Evolutionary conservation across 2,888 invertebrate genomes (phyloP).

Genomic region (Pycnomerus fuliginosus): DNA sequence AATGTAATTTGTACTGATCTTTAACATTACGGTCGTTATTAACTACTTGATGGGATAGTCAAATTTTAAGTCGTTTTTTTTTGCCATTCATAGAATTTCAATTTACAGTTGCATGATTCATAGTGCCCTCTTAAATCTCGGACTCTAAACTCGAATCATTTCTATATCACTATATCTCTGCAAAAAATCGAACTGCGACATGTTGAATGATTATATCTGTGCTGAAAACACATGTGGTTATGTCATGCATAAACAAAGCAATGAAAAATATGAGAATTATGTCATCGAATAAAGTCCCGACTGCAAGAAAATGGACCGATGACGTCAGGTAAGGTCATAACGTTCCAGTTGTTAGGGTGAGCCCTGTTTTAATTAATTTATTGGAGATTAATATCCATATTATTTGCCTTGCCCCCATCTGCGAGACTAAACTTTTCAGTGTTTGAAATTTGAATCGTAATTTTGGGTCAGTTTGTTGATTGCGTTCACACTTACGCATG

Average conservation of each 20-base stretch:
- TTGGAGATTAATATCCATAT: background rate
- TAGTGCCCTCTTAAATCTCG: no score
- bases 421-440: background rate
- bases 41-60: no score
- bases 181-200: background rate
- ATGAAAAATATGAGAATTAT: slow-evolving; percentile 31
- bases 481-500: slow-evolving; percentile 25
- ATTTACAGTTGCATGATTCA: no score
- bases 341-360: slow-evolving; percentile 8
- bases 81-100: no score
- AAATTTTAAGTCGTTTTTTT: no score
- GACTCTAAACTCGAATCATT: no score
- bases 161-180: no score
- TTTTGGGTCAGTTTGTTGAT: slow-evolving; percentile 28
- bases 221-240: slow-evolving; percentile 20
- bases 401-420: background rate
- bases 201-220: slow-evolving; percentile 1
- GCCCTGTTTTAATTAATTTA: background rate
- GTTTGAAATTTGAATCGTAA: slow-evolving; percentile 9
- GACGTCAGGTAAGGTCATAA: background rate
- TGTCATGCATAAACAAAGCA: slow-evolving; percentile 26
- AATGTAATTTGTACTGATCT: no score
- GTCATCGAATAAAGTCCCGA: slow-evolving; percentile 24
- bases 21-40: no score
- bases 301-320: background rate